These are phyloP conservation scores for Dysmachus trigonus DNA, from an alignment of 2,888 invertebrate species.

Conservation along the genomic window DNA sequence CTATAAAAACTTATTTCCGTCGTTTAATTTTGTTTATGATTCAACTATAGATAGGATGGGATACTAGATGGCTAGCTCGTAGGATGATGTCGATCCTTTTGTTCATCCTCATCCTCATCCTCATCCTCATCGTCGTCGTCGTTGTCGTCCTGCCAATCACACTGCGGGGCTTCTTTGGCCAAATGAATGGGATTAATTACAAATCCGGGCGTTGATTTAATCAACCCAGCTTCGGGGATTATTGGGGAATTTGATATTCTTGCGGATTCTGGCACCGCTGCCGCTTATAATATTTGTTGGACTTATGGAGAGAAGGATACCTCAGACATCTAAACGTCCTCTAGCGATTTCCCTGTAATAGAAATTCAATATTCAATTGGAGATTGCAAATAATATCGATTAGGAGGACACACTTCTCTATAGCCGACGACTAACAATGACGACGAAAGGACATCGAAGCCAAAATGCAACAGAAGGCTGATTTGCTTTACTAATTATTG, in stretches of 20 bases:
- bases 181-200: slow-evolving; percentile 17
- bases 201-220: slow-evolving; percentile 13
- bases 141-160: not conserved
- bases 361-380: not conserved
- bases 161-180: not conserved
- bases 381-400: not conserved
- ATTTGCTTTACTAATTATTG: not conserved
- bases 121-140: not conserved
- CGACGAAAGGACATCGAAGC: not conserved
- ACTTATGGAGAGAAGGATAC: not conserved
- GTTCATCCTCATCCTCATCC: not conserved
- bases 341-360: not conserved
- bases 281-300: no score
- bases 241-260: not conserved
- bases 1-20: slow-evolving; percentile 15
- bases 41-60: not conserved
- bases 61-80: not conserved
- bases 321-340: not conserved
- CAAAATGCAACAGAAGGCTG: not conserved
- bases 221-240: slow-evolving; percentile 1
- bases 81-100: not conserved
- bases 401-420: not conserved
- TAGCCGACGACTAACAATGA: no score
- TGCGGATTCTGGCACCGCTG: not conserved
- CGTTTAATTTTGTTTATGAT: slow-evolving; percentile 1